Base-by-base conservation (phyloP, 2,113 vertebrate genomes). In the Recurvirostra avosetta region DNA sequence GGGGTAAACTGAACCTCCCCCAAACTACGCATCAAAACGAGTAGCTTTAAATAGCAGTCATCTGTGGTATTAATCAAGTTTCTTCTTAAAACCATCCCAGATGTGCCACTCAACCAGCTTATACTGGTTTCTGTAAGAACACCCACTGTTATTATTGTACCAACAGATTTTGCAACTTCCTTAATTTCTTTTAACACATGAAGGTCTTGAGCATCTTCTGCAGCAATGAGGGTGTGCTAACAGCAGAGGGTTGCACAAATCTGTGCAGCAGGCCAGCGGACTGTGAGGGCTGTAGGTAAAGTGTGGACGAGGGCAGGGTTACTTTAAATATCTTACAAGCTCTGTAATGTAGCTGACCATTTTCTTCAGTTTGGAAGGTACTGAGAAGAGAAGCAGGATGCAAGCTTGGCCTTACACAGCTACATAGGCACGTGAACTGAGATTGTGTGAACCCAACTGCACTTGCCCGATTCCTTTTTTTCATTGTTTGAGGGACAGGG, bases 121-220 rank as follows among this genome's bases (percentile, higher is more conserved):
- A 95, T 92, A 94, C 92, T 97, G 96, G 96, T 97, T 97, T 97
- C 93, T 96, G 95, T 96, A 93, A 96, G 94, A 96, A 97, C 94
- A 96, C 95, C 96, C 95, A 94, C 96, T 97, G 95, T 96, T 97
- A 97, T 97, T 97, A 96, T 96, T 97, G 89, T 97, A 97, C 92
- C 94, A 97, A 92, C 93, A 95, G 94, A 97, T 94, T 97, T 96
- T 97, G 94, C 95, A 97, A 94, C 93, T 96, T 97, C 96, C 95
- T 88, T 97, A 94, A 97, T 96, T 97, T 96, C 88, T 94, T 96
- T 96, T 96, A 97, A 95, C 80, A 45, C 92, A 96, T 92, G 91
- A 96, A 95, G 84, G 75, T 92, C 91, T 92, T 41, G 86, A 92
- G 92, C 90, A 81, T 84, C 61, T 65, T 95, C 40, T 77, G 77